phyloP scores from a whole-genome alignment of 2,888 invertebrate species.

The Drosophila koepferae region DNA sequence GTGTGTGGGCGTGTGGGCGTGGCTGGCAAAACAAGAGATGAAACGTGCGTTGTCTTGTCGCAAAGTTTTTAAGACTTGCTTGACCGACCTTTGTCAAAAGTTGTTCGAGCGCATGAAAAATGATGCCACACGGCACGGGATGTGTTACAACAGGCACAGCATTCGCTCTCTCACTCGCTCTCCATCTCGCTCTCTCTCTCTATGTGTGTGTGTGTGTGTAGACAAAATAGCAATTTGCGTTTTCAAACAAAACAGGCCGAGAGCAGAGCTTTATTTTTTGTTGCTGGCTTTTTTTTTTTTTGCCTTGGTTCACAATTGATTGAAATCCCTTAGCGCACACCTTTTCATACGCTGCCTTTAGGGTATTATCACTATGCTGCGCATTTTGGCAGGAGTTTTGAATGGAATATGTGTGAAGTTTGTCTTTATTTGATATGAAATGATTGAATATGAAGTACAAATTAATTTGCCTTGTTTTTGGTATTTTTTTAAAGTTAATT shows the following conservation, averaged over 20 bases:
- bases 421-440: too few relatives aligned
- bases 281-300: slow-evolving; percentile 29
- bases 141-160: slow-evolving; percentile 60
- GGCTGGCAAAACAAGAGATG: slow-evolving; percentile 37
- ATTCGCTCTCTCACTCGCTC: slow-evolving; percentile 4
- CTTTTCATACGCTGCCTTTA: slow-evolving; percentile 49
- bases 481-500: too few relatives aligned
- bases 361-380: neutral
- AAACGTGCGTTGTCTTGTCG: slow-evolving; percentile 81
- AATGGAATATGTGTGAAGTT: neutral
- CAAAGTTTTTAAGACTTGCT: slow-evolving; percentile 81
- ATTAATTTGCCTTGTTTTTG: too few relatives aligned
- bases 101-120: slow-evolving; percentile 81
- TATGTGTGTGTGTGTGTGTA: slow-evolving; percentile 42
- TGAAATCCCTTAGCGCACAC: slow-evolving; percentile 80
- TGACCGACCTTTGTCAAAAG: slow-evolving; percentile 81
- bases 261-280: slow-evolving; percentile 69
- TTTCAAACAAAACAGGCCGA: slow-evolving; percentile 70
- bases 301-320: slow-evolving; percentile 74
- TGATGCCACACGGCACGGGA: slow-evolving; percentile 74
- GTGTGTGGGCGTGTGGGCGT: neutral
- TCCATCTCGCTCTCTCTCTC: neutral
- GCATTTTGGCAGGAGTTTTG: neutral
- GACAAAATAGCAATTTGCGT: slow-evolving; percentile 81
- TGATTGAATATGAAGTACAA: too few relatives aligned